Base-by-base conservation (phyloP, 2,888 invertebrate genomes). In the Steromphala cineraria region DNA sequence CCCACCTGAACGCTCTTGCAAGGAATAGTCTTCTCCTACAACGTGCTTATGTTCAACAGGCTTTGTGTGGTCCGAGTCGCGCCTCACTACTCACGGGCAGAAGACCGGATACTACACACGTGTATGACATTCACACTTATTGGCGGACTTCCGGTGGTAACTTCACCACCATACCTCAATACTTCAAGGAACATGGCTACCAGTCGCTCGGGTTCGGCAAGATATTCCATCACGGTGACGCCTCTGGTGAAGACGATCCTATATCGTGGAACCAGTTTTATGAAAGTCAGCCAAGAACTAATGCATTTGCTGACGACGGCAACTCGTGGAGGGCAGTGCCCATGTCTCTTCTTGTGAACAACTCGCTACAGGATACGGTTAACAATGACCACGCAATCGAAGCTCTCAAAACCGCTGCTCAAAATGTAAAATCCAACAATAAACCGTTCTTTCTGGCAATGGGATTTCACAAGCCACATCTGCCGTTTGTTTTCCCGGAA, bases 341-440 rank as follows among this genome's bases (percentile, higher is more conserved):
- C 0, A 86, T 86, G 28, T 67, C 55, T 19, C 28, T 88, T 96
- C 97, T 0, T 92, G 95, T 82, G 91, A 94, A 53, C 95, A 96
- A 90, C 90, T 97, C 13, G 92, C 53, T 86, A 13, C 81, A 78
- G n/a, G 86, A 86, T 77, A 80, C 76, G 31, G 53, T 76, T 46
- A 83, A 80, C 2, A 81, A 84, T 5, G 77, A 82, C 31, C 31
- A 77, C 40, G 84, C 85, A 4, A 77, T 85, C 15, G 53, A 80
- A 46, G 80, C 53, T 19, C 67, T 87, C 10, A 56, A 93, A 75
- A 86, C 91, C 75, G 78, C 83, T 24, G 80, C 87, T 5, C 83
- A 83, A 56, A 81, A 79, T 40, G 81, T 81, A 10, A 87, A 89
- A 80, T 84, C 94, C 81, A 86, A 89, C 13, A 62, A 79, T 13